Evolutionary conservation across 1,140 invertebrate genomes (phyloP).

Genomic region (Mactra quadrangularis): DNA sequence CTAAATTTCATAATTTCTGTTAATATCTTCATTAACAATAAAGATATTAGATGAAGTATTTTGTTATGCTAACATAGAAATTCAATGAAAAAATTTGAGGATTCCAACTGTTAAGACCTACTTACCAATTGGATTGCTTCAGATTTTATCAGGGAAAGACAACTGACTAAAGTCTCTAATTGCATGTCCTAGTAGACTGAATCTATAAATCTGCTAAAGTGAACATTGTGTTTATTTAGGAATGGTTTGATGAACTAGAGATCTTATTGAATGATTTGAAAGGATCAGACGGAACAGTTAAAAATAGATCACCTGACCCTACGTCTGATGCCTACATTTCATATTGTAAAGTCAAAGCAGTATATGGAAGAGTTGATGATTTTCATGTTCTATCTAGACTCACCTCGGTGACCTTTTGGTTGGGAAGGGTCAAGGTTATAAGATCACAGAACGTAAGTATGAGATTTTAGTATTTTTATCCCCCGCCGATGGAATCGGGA

Average conservation of each 20-base stretch:
- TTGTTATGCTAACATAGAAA: too few species aligned
- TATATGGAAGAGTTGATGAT: slow-evolving; percentile 70
- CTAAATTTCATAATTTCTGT: too few species aligned
- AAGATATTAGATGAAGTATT: too few species aligned
- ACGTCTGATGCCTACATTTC: slow-evolving; percentile 70
- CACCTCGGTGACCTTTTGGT: slow-evolving; percentile 63
- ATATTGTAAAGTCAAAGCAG: slow-evolving; percentile 72
- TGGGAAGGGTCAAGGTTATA: slow-evolving; percentile 65
- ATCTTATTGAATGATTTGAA: slow-evolving; percentile 67
- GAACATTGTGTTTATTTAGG: slow-evolving; percentile 58
- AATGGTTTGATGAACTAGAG: slow-evolving; percentile 71
- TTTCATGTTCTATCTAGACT: slow-evolving; percentile 60
- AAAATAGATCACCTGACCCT: slow-evolving; percentile 63
- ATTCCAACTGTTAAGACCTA: too few species aligned
- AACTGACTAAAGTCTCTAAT: too few species aligned
- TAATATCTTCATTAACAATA: too few species aligned
- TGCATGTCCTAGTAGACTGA: not conserved
- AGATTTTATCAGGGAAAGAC: too few species aligned
- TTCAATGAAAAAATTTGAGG: too few species aligned
- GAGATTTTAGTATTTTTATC: not conserved
- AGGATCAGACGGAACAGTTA: slow-evolving; percentile 63
- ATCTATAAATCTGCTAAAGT: not conserved
- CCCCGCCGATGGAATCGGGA: too few species aligned
- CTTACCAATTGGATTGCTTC: too few species aligned
- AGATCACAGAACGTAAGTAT: slow-evolving; percentile 64